Conservation (phyloP, 1,140 invertebrate species). For the Andricus grossulariae region DNA sequence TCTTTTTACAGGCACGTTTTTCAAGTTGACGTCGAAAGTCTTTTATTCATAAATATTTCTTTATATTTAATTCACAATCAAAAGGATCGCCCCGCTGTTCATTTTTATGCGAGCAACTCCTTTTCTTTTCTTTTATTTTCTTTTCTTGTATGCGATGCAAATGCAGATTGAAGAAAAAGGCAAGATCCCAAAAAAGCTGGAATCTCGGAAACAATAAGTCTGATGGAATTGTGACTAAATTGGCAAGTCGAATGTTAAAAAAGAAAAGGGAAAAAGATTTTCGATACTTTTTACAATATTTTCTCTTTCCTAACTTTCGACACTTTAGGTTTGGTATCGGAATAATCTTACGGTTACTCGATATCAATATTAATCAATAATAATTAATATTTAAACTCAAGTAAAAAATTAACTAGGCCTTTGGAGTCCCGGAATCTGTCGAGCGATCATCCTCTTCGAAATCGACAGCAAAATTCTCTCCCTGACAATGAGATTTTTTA, state of each 20-base stretch:
- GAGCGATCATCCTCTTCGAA: not conserved
- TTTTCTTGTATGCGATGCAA: not conserved
- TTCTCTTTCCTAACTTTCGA: not conserved
- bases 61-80: not conserved
- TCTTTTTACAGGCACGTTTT: slow-evolving; percentile 24
- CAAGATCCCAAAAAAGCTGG: not conserved
- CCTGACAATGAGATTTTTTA: not conserved
- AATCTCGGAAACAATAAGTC: not conserved
- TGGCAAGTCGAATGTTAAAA: slow-evolving; percentile 7
- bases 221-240: slow-evolving; percentile 21
- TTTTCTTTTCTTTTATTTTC: not conserved
- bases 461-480: not conserved
- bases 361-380: no score
- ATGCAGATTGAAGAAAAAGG: not conserved
- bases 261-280: not conserved
- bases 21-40: slow-evolving; percentile 3
- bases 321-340: not conserved
- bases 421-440: not conserved
- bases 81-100: not conserved
- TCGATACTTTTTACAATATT: not conserved
- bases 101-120: slow-evolving; percentile 22
- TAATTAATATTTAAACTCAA: slow-evolving; percentile 11
- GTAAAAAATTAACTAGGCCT: slow-evolving; percentile 32
- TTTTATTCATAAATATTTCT: slow-evolving; percentile 11
- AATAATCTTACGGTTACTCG: no score